Evolutionary conservation across 2,797 vertebrate species (phyloP), one percentile per base, ranked within the genome.

Genomic region (Hirundo rustica): DNA sequence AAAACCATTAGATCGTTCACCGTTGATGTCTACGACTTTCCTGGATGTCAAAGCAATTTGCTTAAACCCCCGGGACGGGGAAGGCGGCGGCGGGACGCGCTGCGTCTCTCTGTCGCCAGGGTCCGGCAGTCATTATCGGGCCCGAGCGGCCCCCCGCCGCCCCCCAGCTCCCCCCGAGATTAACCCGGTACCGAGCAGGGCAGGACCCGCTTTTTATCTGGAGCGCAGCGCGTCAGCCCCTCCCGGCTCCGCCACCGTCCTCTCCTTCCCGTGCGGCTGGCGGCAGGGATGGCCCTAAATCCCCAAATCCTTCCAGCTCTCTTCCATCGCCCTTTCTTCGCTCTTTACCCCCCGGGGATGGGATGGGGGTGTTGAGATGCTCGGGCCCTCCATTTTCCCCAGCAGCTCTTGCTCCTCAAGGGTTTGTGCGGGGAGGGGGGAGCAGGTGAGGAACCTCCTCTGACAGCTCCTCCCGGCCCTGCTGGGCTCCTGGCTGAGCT

Each of bases 1-100:
- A 97, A 97, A 97, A 73, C 91, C 96, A 98, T 98, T 97, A 98
- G 97, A 98, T 98, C 97, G 93, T 96, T 98, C 91, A 96, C 97
- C 96, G 95, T 95, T 96, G 97, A 97, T 96, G 97, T 97, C 97
- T 96, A 90, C 86, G 93, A 95, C 95, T 98, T 97, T 97, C 97
- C 85, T 82, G 97, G 97, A 97, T 96, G 98, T 98, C 98, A 98
- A 97, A 98, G 97, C 97, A 98, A 98, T 98, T 98, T 98, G 97
- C 97, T 96, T 98, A 98, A 98, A 97, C 96, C 87, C 83, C 90
- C 92, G 66, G 92, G 98, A 98, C 94, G 97, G 98, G 96, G 97
- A 95, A 93, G 94, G 93, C 97, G 93, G 95, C 88, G 96, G 97
- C 97, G 98, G 96, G 97, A 96, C 93, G 96, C 88, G 88, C 96